These are phyloP conservation scores for Odontocerum albicorne DNA, from an alignment of 2,888 invertebrate species.

Conservation along the genomic window DNA sequence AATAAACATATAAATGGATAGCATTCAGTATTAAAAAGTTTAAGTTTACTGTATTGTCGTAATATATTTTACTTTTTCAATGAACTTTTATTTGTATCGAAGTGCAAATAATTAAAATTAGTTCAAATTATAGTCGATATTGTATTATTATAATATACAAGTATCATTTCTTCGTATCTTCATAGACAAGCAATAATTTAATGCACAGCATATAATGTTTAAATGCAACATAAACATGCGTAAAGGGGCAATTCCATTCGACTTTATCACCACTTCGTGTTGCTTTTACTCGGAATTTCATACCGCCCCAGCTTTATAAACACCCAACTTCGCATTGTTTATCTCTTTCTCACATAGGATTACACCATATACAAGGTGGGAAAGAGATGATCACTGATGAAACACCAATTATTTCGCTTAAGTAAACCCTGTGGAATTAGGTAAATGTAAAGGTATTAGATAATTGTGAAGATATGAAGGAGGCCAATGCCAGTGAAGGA, in stretches of 20 bases:
- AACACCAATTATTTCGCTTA: constrained; percentile 33
- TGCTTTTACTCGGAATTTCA: constrained; percentile 40
- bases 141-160: too few relatives aligned
- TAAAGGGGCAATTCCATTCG: constrained; percentile 50
- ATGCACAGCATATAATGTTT: constrained; percentile 36
- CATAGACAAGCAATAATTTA: constrained; percentile 27
- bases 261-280: constrained; percentile 49
- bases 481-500: not conserved
- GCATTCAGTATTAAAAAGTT: too few relatives aligned
- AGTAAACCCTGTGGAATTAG: constrained; percentile 33
- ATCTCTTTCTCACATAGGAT: constrained; percentile 20
- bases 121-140: too few relatives aligned
- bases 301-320: constrained; percentile 27
- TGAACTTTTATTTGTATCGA: too few relatives aligned
- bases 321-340: constrained; percentile 22
- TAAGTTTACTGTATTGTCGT: too few relatives aligned
- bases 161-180: not conserved
- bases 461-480: constrained; percentile 19
- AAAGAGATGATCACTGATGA: constrained; percentile 28
- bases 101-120: too few relatives aligned
- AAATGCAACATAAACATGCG: constrained; percentile 50
- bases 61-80: too few relatives aligned
- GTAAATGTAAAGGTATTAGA: constrained; percentile 30
- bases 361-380: constrained; percentile 15
- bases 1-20: too few relatives aligned